phyloP scores from a whole-genome alignment of 2,888 invertebrate genomes.

The Leistus spinibarbis region DNA sequence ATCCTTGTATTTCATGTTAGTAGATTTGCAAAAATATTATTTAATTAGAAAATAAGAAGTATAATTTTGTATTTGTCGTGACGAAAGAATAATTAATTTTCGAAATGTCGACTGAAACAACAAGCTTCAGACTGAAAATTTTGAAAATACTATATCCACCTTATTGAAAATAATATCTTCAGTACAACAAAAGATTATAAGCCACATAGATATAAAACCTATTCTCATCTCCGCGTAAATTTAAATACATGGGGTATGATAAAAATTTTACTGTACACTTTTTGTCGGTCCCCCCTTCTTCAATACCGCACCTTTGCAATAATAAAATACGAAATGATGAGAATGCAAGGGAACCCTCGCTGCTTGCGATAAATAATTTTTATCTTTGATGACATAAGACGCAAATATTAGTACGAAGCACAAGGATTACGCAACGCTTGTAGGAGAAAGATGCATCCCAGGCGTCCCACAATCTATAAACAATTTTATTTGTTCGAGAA shows the following conservation, averaged over 20 bases:
- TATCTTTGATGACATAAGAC: slow-evolving; percentile 49
- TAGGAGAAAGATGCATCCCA: not conserved
- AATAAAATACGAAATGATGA: slow-evolving; percentile 46
- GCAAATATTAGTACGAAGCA: slow-evolving; percentile 39
- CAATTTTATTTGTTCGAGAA: slow-evolving; percentile 50
- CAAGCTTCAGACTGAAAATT: too few relatives aligned
- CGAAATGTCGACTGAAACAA: too few relatives aligned
- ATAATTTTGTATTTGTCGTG: too few relatives aligned
- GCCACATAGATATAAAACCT: not conserved
- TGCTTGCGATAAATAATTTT: slow-evolving; percentile 49
- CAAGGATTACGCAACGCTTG: not conserved
- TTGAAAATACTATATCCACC: too few relatives aligned
- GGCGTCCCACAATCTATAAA: slow-evolving; percentile 48
- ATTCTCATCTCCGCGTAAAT: not conserved
- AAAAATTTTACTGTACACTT: not conserved
- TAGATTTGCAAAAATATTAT: too few relatives aligned
- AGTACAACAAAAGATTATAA: not conserved
- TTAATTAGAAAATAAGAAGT: too few relatives aligned
- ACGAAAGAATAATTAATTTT: too few relatives aligned
- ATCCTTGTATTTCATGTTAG: too few relatives aligned
- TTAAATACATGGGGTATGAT: not conserved
- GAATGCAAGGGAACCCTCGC: slow-evolving; percentile 46
- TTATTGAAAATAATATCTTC: not conserved
- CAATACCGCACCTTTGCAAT: slow-evolving; percentile 47
- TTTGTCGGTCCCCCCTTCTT: not conserved